Base-by-base conservation (phyloP, 2,888 invertebrate genomes). In the Autographa pulchrina region DNA sequence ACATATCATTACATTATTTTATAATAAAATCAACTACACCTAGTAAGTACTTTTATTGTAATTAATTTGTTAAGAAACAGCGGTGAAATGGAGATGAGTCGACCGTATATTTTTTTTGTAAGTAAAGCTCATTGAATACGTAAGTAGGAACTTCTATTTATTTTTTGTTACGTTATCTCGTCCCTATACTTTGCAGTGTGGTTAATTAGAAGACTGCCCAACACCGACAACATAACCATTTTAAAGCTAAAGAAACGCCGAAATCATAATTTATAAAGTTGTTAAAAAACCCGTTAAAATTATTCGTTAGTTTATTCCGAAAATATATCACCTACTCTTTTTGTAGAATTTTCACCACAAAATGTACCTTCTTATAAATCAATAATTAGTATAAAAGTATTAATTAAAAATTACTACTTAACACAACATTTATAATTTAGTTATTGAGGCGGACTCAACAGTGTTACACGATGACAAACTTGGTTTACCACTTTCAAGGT, bases 11-110 rank as follows among this genome's bases (percentile, higher is more conserved):
- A 54, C 38, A 48, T 62, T 41, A 41, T 54, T n/a, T 67, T 60
- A 60, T 61, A 67, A 64, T 35, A 62, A n/a, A n/a, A 48, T 61
- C n/a, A 62, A 63, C 65, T 83, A 81, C 63, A 75, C 52, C 82
- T 85, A 86, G 62, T 88, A 88, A 88, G 86, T 87, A 88, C 87
- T 83, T 77, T 74, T 67, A 75, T 70, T 70, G 69, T 72, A 65
- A 70, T 62, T 63, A 76, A 67, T 59, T 68, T 61, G 31, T 65
- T 65, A 72, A 52, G 56, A 63, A 74, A 78, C 38, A 74, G 13
- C 56, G 25, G 25, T n/a, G n/a, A 18, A 35, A 62, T 35, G 31
- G 16, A 65, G 5, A 48, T 54, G 41, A 60, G 41, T 35, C 31
- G 16, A 59, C 59, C 48, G 60, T 66, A 56, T 7, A 41, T 58